Percentiles rank a stretch among this genome's conserved stretches.
Conservation (phyloP, 2,797 vertebrate genomes). For the Rallus crepitans region DNA sequence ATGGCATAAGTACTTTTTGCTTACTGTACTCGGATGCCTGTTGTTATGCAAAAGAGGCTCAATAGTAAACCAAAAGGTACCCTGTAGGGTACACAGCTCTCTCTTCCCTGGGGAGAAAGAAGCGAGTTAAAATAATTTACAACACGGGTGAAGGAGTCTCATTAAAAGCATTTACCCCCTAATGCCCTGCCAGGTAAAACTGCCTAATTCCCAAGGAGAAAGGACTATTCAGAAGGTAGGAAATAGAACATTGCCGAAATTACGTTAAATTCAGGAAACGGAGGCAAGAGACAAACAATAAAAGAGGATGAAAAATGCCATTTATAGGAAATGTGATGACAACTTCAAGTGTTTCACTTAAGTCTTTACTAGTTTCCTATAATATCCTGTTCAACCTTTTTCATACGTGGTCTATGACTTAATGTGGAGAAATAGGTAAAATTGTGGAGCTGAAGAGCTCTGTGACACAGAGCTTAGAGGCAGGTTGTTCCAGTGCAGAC, state of each 20-base stretch:
- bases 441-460: not conserved
- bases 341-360: not conserved
- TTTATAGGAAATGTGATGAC: not conserved
- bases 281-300: not conserved
- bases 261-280: not conserved
- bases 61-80: not conserved
- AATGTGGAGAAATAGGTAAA: not conserved
- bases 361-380: not conserved
- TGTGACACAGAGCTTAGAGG: not conserved
- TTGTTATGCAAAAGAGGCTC: slow-evolving; percentile 5
- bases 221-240: not conserved
- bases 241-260: not conserved
- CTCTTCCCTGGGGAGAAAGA: not conserved
- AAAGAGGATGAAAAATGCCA: not conserved
- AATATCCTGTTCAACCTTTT: not conserved
- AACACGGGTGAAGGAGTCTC: not conserved
- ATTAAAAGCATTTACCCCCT: slow-evolving; percentile 1
- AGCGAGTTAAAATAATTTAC: not conserved
- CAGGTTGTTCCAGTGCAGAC: not conserved
- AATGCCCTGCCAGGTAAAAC: not conserved
- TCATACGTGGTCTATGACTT: not conserved
- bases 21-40: not conserved
- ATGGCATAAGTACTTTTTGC: not conserved
- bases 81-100: not conserved
- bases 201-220: not conserved